A percentile compares a stretch with the other conserved stretches of the same genome.
These are phyloP conservation scores for Manis javanica DNA, from an alignment of 2,797 vertebrate species.

Conservation along the genomic window DNA sequence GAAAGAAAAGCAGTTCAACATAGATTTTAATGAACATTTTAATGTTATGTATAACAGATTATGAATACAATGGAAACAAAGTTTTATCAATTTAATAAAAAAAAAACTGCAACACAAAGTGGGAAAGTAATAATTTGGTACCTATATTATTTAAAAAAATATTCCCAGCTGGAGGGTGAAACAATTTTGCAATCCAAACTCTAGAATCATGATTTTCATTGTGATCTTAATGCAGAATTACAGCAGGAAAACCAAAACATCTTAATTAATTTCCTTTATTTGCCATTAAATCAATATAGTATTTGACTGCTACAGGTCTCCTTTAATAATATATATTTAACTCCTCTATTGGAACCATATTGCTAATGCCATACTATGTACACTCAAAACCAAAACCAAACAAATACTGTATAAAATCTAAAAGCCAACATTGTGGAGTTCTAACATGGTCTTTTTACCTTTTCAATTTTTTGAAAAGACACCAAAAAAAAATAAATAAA, in stretches of 20 bases:
- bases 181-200: conserved; percentile 88
- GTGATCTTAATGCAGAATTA: conserved; percentile 87
- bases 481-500: conserved; percentile 76
- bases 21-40: conserved; percentile 97
- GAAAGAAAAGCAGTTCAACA: conserved; percentile 87
- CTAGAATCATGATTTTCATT: conserved; percentile 88
- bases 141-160: conserved; percentile 90
- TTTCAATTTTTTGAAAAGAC: conserved; percentile 74
- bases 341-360: conserved; percentile 86
- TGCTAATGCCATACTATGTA: conserved; percentile 87
- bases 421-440: conserved; percentile 81
- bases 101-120: conserved; percentile 88
- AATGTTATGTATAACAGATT: conserved; percentile 96
- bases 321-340: conserved; percentile 88
- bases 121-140: conserved; percentile 88
- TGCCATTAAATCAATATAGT: conserved; percentile 93
- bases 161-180: conserved; percentile 88
- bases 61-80: conserved; percentile 95
- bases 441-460: conserved; percentile 75
- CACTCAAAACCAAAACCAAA: conserved; percentile 80
- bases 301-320: conserved; percentile 91
- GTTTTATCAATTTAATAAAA: conserved; percentile 89
- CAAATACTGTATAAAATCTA: conserved; percentile 86
- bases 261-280: conserved; percentile 89
- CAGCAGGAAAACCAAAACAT: conserved; percentile 85